phyloP scores from a whole-genome alignment of 2,888 invertebrate species.

The Norana najaformis region DNA sequence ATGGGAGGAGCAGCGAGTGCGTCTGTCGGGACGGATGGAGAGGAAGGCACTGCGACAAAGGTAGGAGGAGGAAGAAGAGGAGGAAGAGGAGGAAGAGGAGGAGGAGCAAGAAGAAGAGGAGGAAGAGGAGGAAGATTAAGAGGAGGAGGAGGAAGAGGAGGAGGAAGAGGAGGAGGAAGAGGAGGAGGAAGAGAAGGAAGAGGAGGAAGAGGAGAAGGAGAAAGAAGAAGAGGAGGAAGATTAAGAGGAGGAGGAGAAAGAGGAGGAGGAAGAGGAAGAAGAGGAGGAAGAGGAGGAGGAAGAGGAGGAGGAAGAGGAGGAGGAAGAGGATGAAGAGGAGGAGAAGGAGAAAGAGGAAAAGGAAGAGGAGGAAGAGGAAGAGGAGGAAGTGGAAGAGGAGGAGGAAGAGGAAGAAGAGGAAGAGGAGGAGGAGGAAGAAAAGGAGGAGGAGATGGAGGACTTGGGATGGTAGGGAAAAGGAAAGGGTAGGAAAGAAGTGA shows the following conservation, averaged over 20 bases:
- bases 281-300: too few species aligned
- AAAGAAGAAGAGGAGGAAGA: background rate
- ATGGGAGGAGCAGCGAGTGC: constrained; percentile 47
- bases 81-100: constrained; percentile 54
- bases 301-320: too few species aligned
- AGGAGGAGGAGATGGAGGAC: background rate
- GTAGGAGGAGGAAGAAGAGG: constrained; percentile 26
- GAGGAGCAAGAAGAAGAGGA: constrained; percentile 52
- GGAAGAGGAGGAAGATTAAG: background rate
- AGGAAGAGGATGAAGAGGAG: too few species aligned
- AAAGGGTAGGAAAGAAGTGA: background rate
- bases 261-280: too few species aligned
- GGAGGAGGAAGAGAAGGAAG: too few species aligned
- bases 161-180: constrained; percentile 58
- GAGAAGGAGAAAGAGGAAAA: too few species aligned
- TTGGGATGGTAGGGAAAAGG: too few species aligned
- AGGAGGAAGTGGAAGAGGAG: too few species aligned
- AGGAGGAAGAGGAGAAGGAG: too few species aligned
- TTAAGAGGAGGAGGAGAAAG: background rate
- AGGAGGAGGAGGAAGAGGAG: constrained; percentile 53
- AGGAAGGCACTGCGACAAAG: constrained; percentile 50
- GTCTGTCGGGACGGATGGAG: constrained; percentile 52
- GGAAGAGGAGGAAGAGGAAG: too few species aligned
- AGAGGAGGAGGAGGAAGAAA: background rate
- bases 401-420: too few species aligned